Base-by-base conservation (phyloP, 2,797 vertebrate genomes). In the Clarias fuscus region DNA sequence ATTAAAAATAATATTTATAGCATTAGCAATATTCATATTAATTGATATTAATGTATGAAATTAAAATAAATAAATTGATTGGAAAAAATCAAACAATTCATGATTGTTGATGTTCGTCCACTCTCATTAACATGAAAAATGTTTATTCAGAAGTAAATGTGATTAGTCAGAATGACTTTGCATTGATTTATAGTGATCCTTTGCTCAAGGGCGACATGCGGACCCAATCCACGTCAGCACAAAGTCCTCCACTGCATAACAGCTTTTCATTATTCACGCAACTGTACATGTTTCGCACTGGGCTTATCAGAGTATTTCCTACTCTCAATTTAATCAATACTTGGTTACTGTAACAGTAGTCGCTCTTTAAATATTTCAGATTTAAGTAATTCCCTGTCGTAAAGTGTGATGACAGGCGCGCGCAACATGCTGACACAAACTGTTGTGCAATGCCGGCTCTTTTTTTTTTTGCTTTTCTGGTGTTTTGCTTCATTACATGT, bases 401-500 rank as follows among this genome's bases (percentile, higher is more conserved):
- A 40, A 71, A 88, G 81, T 58, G 58, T 87, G 70, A 82, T 88
- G 84, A 64, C 82, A 81, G 65, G 40, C 86, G n/a, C 58, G 68
- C 67, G 80, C 86, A 89, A 91, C 84, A 71, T 93, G 94, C 95
- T 96, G 95, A 96, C 92, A 8, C 64, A 86, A 91, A 92, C 91
- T 86, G 88, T 95, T 95, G 91, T 91, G 88, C 87, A 92, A 90
- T 48, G 53, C 85, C 91, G 85, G 90, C 64, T 64, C 68, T 85
- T 84, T 82, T 33, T 84, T 82, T 33, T 33, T 33, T 87, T 87
- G 56, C 84, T 89, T 90, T 88, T 95, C 94, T 93, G 94, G 93
- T 95, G 95, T 95, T 95, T 92, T 91, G 91, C 84, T 53, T 24
- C 48, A 89, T 92, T 88, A 91, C 92, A 93, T 95, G 95, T 94